A percentile compares a stretch with the other conserved stretches of the same genome.
These are phyloP conservation scores for Adelognathus sp. DNA, from an alignment of 2,888 invertebrate species.

Conservation along the genomic window DNA sequence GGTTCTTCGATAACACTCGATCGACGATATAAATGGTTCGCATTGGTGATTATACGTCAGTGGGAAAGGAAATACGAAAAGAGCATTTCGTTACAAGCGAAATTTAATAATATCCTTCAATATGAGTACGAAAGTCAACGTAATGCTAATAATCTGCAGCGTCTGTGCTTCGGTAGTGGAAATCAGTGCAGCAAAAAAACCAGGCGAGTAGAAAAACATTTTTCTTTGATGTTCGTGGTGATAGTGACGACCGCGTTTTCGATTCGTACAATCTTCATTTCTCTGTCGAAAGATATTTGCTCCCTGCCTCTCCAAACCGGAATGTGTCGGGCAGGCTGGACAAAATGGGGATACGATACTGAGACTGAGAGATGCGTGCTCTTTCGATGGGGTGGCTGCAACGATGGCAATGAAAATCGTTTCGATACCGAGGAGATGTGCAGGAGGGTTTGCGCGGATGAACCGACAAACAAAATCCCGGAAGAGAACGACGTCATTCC, in stretches of 20 bases:
- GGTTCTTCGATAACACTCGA: background rate
- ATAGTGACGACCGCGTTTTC: too few relatives aligned
- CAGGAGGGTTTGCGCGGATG: conserved; percentile 65
- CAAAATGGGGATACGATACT: conserved; percentile 68
- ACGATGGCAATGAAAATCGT: conserved; percentile 69
- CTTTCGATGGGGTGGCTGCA: conserved; percentile 72
- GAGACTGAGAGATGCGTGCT: conserved; percentile 61
- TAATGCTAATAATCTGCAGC: background rate
- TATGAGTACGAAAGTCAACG: background rate
- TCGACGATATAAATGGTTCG: background rate
- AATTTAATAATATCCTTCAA: background rate
- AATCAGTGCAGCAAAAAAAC: background rate
- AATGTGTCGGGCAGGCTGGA: conserved; percentile 57
- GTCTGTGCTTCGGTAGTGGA: background rate
- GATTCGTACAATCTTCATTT: background rate
- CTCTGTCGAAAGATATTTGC: background rate
- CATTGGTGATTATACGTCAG: background rate
- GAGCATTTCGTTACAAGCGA: background rate
- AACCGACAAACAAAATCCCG: background rate
- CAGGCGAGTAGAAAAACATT: background rate
- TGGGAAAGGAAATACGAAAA: background rate
- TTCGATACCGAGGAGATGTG: conserved; percentile 68
- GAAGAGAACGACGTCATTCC: background rate
- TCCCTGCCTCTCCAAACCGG: conserved; percentile 49
- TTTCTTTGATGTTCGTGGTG: background rate